Percentiles rank a stretch among this genome's conserved stretches.
These are phyloP conservation scores for Haliclystus octoradiatus DNA, from an alignment of 30 jellyfish, hydroid and myxozoan genomes.

Conservation along the genomic window DNA sequence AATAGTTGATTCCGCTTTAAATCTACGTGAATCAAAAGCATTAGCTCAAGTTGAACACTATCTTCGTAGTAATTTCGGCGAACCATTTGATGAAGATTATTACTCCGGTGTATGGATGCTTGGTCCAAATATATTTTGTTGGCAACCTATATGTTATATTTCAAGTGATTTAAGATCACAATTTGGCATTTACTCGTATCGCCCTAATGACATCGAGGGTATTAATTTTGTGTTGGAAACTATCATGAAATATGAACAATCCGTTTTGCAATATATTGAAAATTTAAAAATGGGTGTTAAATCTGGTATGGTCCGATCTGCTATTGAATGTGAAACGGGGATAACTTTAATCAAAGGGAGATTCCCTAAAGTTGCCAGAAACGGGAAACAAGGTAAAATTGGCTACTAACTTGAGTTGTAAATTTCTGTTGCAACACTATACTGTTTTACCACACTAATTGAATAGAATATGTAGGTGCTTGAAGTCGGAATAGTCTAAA, in stretches of 20 bases:
- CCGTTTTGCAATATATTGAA: conserved; percentile 37
- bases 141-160: conserved; percentile 84
- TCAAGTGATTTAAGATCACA: conserved; percentile 43
- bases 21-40: conserved; percentile 72
- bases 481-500: neutral
- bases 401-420: neutral
- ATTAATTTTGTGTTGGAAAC: conserved; percentile 44
- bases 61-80: conserved; percentile 65
- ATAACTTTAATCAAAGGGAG: conserved; percentile 38
- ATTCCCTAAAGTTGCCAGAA: conserved; percentile 49
- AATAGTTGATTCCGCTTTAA: conserved; percentile 15
- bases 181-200: conserved; percentile 21
- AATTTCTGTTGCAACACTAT: too few relatives aligned
- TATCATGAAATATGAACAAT: conserved; percentile 30
- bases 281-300: conserved; percentile 72
- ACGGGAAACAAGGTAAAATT: conserved; percentile 37
- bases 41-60: conserved; percentile 80
- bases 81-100: conserved; percentile 79
- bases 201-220: conserved; percentile 41
- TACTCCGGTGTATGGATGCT: conserved; percentile 97
- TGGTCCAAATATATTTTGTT: conserved; percentile 93
- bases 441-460: too few relatives aligned
- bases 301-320: conserved; percentile 94
- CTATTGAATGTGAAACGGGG: conserved; percentile 75
- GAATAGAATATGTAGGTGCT: neutral